Percentiles rank a stretch among this genome's conserved stretches.
phyloP scores from a whole-genome alignment of 2,797 vertebrate genomes.

The Lemur catta region DNA sequence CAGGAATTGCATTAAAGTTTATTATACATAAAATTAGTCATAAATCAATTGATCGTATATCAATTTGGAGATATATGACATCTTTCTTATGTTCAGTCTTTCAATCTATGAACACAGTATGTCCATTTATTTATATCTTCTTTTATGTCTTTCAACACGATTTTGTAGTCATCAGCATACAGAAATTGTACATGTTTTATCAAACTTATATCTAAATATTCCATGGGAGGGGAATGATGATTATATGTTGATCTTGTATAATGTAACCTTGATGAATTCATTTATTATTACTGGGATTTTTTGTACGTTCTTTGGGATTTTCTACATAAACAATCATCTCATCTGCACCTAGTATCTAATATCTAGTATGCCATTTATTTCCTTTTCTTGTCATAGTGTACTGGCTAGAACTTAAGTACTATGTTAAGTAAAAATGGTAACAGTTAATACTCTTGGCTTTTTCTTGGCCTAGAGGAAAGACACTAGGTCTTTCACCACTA shows the following conservation, averaged over 20 bases:
- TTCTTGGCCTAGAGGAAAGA: not conserved
- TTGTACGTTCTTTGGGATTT: not conserved
- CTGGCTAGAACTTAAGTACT: not conserved
- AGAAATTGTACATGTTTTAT: not conserved
- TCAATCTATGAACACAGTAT: not conserved
- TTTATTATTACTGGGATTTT: not conserved
- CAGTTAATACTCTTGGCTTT: not conserved
- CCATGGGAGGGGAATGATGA: accelerated
- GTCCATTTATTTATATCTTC: not conserved
- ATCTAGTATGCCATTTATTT: not conserved
- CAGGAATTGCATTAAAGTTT: not conserved
- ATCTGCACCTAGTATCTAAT: not conserved
- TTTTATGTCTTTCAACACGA: not conserved
- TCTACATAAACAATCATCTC: not conserved
- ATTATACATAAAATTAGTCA: not conserved
- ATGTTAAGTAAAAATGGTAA: not conserved
- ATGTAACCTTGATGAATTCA: not conserved
- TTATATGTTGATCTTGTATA: not conserved
- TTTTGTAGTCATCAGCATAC: not conserved
- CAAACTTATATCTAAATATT: not conserved
- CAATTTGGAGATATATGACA: not conserved
- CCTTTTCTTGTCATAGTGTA: not conserved
- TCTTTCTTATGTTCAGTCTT: not conserved
- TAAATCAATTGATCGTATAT: not conserved
- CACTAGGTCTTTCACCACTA: not conserved